A percentile compares a stretch with the other conserved stretches of the same genome.
Conservation (phyloP, 2,113 vertebrate species). For the Asarcornis scutulata region DNA sequence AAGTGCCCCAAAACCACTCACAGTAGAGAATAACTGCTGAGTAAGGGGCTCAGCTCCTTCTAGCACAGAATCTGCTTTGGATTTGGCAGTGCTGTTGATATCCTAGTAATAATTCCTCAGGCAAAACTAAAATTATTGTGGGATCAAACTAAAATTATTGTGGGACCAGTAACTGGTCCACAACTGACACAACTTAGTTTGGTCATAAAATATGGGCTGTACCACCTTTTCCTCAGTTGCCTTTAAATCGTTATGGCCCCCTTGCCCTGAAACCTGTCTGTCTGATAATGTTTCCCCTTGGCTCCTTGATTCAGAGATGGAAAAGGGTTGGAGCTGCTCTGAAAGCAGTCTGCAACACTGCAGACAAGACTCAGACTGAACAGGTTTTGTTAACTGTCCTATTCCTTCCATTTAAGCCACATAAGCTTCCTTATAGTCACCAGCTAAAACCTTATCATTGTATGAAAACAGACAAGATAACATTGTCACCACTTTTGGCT, state of each 20-base stretch:
- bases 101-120: background rate
- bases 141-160: no score
- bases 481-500: background rate
- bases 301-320: background rate
- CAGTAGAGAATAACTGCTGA: background rate
- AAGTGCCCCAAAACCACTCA: background rate
- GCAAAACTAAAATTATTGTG: background rate
- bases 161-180: no score
- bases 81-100: background rate
- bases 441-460: background rate
- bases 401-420: background rate
- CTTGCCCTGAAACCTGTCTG: background rate
- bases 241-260: background rate
- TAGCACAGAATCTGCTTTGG: background rate
- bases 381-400: background rate
- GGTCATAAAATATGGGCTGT: no score
- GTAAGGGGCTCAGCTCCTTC: background rate
- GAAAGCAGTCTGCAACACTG: background rate
- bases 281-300: background rate
- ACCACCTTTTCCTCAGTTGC: background rate
- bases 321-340: background rate
- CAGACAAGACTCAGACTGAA: background rate
- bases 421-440: background rate
- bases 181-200: background rate
- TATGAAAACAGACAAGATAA: constrained; percentile 11